Evolutionary conservation across 2,797 vertebrate species (phyloP).

Genomic region (Lycodopsis pacificus): DNA sequence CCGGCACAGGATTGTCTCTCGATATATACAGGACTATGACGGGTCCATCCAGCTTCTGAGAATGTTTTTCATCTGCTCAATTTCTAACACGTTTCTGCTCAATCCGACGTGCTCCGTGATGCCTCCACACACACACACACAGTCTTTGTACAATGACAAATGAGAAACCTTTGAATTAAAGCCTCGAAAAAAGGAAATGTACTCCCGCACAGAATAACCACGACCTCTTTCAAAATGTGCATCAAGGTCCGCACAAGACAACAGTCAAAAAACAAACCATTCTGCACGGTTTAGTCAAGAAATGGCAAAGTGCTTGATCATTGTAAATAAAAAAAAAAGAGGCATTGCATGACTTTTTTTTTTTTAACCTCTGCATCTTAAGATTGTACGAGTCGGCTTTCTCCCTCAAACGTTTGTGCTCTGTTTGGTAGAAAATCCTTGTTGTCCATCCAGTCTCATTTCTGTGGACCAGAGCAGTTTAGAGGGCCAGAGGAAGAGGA

Average conservation of each 20-base stretch:
- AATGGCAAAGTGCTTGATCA: conserved; percentile 56
- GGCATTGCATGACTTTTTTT: conserved; percentile 23
- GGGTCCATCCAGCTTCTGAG: conserved; percentile 19
- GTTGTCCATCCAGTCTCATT: conserved; percentile 32
- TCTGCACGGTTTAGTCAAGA: conserved; percentile 35
- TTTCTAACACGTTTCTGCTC: conserved; percentile 1
- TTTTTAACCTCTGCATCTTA: conserved; percentile 18
- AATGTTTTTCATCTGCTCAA: conserved; percentile 23
- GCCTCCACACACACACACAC: conserved; percentile 13
- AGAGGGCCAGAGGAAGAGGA: conserved; percentile 5
- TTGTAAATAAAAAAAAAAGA: conserved; percentile 28
- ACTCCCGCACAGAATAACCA: neutral
- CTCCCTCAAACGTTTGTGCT: conserved; percentile 34
- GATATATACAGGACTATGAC: neutral
- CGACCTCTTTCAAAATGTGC: conserved; percentile 34
- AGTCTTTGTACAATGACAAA: neutral
- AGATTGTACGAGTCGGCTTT: conserved; percentile 11
- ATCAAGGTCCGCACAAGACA: conserved; percentile 21
- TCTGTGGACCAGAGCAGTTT: conserved; percentile 24
- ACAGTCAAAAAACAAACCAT: conserved; percentile 26
- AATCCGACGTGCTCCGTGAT: conserved; percentile 3
- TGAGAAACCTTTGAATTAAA: neutral
- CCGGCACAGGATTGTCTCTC: neutral
- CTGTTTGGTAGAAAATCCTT: conserved; percentile 40
- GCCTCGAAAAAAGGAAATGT: neutral